A percentile compares a stretch with the other conserved stretches of the same genome.
Conservation (phyloP, 2,113 vertebrate species). For the Rhynchomys soricoides region DNA sequence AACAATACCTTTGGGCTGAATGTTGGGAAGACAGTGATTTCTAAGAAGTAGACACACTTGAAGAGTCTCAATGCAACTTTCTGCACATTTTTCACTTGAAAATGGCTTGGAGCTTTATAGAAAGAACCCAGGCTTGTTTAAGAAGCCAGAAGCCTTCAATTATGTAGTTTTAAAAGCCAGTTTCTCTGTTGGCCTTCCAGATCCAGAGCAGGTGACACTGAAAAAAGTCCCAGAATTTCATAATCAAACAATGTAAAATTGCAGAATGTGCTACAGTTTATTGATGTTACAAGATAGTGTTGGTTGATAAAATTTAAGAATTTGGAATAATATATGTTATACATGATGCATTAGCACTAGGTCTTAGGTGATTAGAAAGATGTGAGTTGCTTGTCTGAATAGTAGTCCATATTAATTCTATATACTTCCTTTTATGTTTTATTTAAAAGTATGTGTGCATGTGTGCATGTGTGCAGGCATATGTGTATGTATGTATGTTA, state of each 20-base stretch:
- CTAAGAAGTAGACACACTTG: slow-evolving; percentile 14
- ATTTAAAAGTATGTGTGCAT: no score
- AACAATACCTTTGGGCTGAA: slow-evolving; percentile 4
- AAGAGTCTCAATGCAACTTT: not conserved
- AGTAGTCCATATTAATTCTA: not conserved
- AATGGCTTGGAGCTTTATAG: slow-evolving; percentile 4
- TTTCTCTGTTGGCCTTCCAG: not conserved
- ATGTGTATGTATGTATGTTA: not conserved
- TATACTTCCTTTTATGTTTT: not conserved
- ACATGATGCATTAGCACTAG: not conserved
- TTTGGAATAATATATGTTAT: not conserved
- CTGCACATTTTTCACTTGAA: not conserved
- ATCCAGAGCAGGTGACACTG: not conserved
- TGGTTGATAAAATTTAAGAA: not conserved
- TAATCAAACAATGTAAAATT: slow-evolving; percentile 9
- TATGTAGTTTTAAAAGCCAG: not conserved
- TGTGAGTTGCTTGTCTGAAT: not conserved
- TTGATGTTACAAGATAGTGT: not conserved
- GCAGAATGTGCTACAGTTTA: not conserved
- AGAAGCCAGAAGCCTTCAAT: not conserved
- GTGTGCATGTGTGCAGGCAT: not conserved
- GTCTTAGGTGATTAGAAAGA: slow-evolving; percentile 28
- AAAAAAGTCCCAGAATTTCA: not conserved
- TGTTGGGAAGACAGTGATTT: not conserved
- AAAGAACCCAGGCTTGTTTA: not conserved